These are phyloP conservation scores for Paramormyrops kingsleyae DNA, from an alignment of 2,113 vertebrate genomes.

Conservation along the genomic window DNA sequence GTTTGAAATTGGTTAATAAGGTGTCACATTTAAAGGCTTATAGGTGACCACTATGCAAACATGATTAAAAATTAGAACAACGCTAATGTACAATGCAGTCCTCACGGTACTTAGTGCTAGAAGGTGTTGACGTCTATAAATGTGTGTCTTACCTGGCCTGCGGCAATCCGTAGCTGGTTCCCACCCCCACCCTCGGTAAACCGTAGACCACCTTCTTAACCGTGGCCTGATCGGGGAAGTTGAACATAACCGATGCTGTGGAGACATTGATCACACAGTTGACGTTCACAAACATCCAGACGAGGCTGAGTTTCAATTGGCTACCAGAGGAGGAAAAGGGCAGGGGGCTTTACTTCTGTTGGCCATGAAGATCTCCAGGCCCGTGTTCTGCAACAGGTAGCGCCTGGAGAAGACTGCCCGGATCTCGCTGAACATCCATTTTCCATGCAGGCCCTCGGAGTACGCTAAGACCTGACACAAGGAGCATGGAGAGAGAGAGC, in stretches of 20 bases:
- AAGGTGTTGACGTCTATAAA: neutral
- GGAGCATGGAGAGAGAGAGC: neutral
- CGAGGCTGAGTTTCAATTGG: neutral
- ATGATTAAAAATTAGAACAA: neutral
- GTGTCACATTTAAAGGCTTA: neutral
- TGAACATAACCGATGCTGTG: conserved; percentile 95
- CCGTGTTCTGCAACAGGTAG: conserved; percentile 90
- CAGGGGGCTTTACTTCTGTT: conserved; percentile 79
- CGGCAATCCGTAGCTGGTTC: conserved; percentile 96
- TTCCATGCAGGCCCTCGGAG: conserved; percentile 93
- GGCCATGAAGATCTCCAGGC: conserved; percentile 96
- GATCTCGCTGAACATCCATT: conserved; percentile 99
- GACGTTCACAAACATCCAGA: neutral
- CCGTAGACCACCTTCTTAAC: conserved; percentile 95
- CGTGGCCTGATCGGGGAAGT: conserved; percentile 95
- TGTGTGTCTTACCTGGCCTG: conserved; percentile 83
- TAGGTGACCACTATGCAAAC: neutral
- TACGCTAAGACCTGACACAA: conserved; percentile 79
- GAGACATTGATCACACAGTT: conserved; percentile 14
- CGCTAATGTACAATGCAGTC: neutral
- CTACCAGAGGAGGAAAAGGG: conserved; percentile 11
- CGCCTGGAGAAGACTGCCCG: conserved; percentile 92
- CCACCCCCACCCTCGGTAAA: conserved; percentile 92
- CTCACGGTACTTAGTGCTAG: neutral
- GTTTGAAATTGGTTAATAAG: neutral